Percentiles rank a stretch among this genome's conserved stretches.
Conservation (phyloP, 2,888 invertebrate genomes). For the Thera obeliscata region DNA sequence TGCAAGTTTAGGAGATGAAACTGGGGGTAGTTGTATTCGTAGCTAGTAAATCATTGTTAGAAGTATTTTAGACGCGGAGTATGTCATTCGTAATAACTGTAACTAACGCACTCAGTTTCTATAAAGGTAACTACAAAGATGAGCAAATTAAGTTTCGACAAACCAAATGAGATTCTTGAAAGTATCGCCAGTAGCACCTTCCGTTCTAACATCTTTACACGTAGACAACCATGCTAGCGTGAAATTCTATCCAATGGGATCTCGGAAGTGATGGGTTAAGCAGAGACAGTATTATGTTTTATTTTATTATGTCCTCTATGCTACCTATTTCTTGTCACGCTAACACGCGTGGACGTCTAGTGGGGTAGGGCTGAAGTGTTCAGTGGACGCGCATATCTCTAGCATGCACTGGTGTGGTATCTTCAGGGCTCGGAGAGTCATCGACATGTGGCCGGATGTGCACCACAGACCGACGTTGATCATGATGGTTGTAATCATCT, state of each 20-base stretch:
- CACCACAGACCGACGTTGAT: conserved; percentile 85
- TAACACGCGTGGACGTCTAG: background rate
- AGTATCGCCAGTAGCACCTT: conserved; percentile 10
- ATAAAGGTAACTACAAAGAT: conserved; percentile 13
- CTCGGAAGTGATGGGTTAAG: background rate
- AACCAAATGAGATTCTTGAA: conserved; percentile 23
- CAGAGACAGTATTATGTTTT: too few relatives aligned
- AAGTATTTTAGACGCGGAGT: background rate
- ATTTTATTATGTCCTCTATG: background rate
- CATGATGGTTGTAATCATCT: conserved; percentile 79
- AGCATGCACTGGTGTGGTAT: conserved; percentile 86
- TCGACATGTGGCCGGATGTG: conserved; percentile 86
- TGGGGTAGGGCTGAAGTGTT: conserved; percentile 32
- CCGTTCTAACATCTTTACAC: conserved; percentile 6
- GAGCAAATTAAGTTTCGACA: conserved; percentile 25
- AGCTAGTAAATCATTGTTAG: too few relatives aligned
- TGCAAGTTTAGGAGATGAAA: too few relatives aligned
- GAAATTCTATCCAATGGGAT: background rate
- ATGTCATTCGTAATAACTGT: background rate
- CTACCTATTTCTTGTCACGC: background rate
- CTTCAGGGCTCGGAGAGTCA: conserved; percentile 89
- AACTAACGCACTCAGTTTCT: conserved; percentile 1
- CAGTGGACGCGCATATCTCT: conserved; percentile 83
- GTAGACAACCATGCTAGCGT: conserved; percentile 6
- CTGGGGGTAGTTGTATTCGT: too few relatives aligned